A percentile compares a stretch with the other conserved stretches of the same genome.
Evolutionary conservation across 2,797 vertebrate species (phyloP).

Genomic region (Setipinna tenuifilis): DNA sequence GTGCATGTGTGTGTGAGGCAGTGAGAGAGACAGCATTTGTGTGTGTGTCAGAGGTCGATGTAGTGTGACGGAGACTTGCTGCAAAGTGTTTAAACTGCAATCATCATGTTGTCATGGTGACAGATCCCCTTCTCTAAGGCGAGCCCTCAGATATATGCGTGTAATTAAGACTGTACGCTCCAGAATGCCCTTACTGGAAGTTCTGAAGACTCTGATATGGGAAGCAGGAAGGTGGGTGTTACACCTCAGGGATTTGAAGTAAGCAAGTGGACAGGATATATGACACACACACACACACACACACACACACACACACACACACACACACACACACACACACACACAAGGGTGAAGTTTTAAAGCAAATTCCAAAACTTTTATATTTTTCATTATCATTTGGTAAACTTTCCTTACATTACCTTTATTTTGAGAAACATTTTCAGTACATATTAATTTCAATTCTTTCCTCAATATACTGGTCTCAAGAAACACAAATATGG

Average conservation of each 20-base stretch:
- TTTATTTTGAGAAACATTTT: too few species aligned
- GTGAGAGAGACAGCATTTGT: too few species aligned
- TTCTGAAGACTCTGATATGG: constrained; percentile 20
- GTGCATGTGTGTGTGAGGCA: too few species aligned
- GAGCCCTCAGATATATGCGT: constrained; percentile 30
- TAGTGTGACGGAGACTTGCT: constrained; percentile 29
- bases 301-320: too few species aligned
- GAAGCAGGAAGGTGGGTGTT: constrained; percentile 1
- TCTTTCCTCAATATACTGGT: too few species aligned
- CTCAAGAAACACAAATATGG: too few species aligned
- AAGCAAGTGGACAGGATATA: not conserved
- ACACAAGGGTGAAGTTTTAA: too few species aligned
- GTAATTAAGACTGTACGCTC: constrained; percentile 30
- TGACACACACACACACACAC: not conserved
- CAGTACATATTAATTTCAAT: too few species aligned
- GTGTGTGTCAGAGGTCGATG: not conserved
- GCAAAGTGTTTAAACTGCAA: constrained; percentile 39
- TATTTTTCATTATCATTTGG: too few species aligned
- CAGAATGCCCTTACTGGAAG: constrained; percentile 14
- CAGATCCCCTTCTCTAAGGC: not conserved
- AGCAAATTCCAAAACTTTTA: too few species aligned
- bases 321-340: too few species aligned
- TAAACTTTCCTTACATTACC: too few species aligned
- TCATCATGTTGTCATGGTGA: constrained; percentile 30
- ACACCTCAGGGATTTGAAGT: not conserved